Evolutionary conservation across 2,113 vertebrate genomes (phyloP), one percentile per base, ranked within the genome.

Genomic region (Vulpes ferrilata): DNA sequence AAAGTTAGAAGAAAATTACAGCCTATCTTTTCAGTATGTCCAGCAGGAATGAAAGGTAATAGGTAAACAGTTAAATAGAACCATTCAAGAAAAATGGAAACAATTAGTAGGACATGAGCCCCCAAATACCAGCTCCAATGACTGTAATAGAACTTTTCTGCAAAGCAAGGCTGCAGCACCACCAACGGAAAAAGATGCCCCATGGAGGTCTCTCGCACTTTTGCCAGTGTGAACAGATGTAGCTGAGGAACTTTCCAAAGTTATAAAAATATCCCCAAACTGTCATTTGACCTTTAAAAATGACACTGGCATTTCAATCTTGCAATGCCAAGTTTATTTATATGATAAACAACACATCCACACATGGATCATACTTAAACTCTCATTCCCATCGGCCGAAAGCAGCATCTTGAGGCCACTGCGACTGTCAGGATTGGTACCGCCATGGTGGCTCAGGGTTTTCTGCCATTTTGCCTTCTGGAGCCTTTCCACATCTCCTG

Each of bases 271-370:
- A 95, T 83, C 65, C 87, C 62, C 95, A 95, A 88, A 97, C 95
- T 86, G 81, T 96, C 95, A 65, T 22, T 59, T 95, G 94, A 89
- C 88, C 97, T 98, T 98, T 97, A 73, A 89, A 97, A 97, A 53
- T 7, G 27, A 95, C 67, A 92, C 81, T 96, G 94, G 62, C 90
- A 96, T 96, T 98, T 98, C 78, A 79, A 88, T 98, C 84, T 85
- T 60, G 84, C 80, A 64, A 92, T 87, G 48, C 59, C 15, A 38
- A 90, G 69, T 67, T 96, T 95, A 95, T 78, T 90, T 95, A 53
- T 87, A 87, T 10, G 30, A 67, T 38, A 83, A 85, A 93, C 71
- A 92, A 64, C 64, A 32, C 6, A 38, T 69, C 88, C 85, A 93
- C 95, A 96, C 57, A 74, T 22, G 73, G 78, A 35, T 69, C 81